Percentiles rank a stretch among this genome's conserved stretches.
phyloP scores from a whole-genome alignment of 2,888 invertebrate species.

The Octodonta nipae region DNA sequence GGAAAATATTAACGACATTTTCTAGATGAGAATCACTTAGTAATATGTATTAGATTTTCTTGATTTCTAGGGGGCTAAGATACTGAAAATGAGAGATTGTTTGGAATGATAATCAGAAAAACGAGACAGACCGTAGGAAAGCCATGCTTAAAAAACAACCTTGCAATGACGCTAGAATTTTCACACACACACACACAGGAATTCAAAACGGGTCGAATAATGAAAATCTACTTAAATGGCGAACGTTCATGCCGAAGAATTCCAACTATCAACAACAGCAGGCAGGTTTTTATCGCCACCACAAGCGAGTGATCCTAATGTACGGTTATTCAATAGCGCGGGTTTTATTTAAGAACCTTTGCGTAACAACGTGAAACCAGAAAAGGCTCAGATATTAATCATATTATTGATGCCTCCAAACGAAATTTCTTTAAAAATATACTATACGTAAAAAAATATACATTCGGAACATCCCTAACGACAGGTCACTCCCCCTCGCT shows the following conservation, averaged over 20 bases:
- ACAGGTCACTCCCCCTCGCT: too few relatives aligned
- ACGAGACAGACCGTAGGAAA: not conserved
- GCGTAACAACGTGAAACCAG: not conserved
- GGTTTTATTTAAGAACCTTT: not conserved
- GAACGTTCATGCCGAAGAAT: not conserved
- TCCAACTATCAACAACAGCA: not conserved
- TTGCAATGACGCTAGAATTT: not conserved
- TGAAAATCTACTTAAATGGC: slow-evolving; percentile 3
- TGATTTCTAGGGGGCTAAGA: slow-evolving; percentile 2
- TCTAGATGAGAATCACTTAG: slow-evolving; percentile 4
- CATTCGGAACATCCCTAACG: too few relatives aligned
- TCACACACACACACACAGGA: slow-evolving; percentile 4
- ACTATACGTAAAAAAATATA: too few relatives aligned
- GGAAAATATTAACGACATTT: slow-evolving; percentile 16
- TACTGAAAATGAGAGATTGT: slow-evolving; percentile 2
- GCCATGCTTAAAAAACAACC: slow-evolving; percentile 4
- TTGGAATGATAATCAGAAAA: not conserved
- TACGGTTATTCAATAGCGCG: not conserved
- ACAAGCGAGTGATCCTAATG: not conserved
- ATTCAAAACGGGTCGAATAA: slow-evolving; percentile 2
- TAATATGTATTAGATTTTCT: slow-evolving; percentile 1
- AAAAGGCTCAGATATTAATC: not conserved
- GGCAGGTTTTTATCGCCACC: not conserved
- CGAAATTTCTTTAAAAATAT: too few relatives aligned
- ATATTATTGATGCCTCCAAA: too few relatives aligned